phyloP scores from a whole-genome alignment of 2,113 vertebrate genomes.

The Eudyptes chrysolophus region DNA sequence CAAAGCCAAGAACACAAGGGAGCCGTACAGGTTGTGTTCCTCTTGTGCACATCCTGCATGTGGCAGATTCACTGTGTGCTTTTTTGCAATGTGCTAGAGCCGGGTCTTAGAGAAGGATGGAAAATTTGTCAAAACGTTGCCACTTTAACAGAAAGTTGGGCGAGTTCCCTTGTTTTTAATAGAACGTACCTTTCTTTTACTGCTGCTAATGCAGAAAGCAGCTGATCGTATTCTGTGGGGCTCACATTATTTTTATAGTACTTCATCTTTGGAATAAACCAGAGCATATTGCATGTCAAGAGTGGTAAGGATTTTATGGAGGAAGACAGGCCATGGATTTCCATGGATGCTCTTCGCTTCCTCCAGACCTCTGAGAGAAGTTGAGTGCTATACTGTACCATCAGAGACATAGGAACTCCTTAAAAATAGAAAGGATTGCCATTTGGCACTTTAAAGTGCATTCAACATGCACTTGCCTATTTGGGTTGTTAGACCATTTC shows the following conservation, averaged over 20 bases:
- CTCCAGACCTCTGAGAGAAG: not conserved
- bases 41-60: not conserved
- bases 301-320: not conserved
- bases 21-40: not conserved
- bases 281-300: not conserved
- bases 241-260: not conserved
- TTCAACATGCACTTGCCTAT: not conserved
- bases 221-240: not conserved
- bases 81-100: not conserved
- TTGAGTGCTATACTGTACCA: not conserved
- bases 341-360: not conserved
- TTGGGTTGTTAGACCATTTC: not conserved
- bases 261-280: not conserved
- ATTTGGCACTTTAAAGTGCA: not conserved
- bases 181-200: conserved; percentile 16
- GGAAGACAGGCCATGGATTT: not conserved
- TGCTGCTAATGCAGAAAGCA: conserved; percentile 37
- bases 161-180: conserved; percentile 25
- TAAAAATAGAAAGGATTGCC: not conserved
- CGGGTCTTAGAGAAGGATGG: not conserved
- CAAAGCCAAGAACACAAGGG: not conserved
- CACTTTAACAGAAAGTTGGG: not conserved
- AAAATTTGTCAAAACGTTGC: not conserved
- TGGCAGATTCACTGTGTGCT: not conserved
- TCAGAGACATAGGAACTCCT: not conserved